Evolutionary conservation across 2,113 vertebrate genomes (phyloP).

Genomic region (Henicopernis longicauda): DNA sequence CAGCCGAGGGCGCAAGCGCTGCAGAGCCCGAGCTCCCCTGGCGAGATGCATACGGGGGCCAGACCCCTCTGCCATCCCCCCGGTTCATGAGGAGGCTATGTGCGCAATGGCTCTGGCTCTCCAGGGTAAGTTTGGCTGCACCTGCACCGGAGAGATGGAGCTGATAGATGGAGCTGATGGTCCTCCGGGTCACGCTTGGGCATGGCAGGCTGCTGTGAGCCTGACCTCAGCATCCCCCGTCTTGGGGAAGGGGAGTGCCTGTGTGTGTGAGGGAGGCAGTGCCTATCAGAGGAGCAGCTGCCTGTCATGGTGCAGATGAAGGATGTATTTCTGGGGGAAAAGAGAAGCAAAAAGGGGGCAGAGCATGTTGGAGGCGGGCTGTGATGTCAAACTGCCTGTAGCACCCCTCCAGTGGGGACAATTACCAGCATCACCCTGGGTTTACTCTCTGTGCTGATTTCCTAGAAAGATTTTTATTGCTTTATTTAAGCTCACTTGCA

Average conservation of each 20-base stretch:
- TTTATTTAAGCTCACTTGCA: background rate
- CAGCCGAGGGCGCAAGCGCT: fast-evolving
- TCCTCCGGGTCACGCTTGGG: background rate
- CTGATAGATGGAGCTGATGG: background rate
- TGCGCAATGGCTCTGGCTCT: background rate
- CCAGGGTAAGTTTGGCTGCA: background rate
- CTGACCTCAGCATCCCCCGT: background rate
- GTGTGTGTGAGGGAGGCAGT: background rate
- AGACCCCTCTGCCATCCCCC: background rate
- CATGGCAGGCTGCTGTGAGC: background rate
- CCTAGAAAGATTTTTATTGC: background rate
- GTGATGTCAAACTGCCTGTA: background rate
- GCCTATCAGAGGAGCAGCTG: background rate
- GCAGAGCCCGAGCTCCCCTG: background rate
- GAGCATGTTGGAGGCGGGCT: background rate
- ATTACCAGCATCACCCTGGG: background rate
- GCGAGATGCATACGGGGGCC: fast-evolving
- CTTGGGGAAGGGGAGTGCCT: background rate
- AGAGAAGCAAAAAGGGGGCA: background rate
- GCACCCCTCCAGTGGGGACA: background rate
- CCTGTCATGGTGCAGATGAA: background rate
- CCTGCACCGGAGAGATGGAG: background rate
- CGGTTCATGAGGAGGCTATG: fast-evolving
- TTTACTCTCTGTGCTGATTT: background rate
- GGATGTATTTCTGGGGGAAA: background rate